These are phyloP conservation scores for Bungarus multicinctus DNA, from an alignment of 2,113 vertebrate genomes.

Conservation along the genomic window DNA sequence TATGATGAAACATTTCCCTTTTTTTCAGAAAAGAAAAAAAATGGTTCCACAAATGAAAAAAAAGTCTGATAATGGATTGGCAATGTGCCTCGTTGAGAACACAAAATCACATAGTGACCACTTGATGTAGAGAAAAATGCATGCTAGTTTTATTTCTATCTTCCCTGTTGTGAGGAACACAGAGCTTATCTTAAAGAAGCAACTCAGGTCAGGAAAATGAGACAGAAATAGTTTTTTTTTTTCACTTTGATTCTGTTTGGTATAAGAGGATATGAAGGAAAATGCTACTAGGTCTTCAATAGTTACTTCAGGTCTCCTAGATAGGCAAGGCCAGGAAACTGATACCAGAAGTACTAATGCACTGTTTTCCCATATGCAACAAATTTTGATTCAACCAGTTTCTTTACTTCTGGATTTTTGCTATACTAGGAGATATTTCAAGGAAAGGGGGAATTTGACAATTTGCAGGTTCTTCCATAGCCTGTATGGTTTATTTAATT, in stretches of 20 bases:
- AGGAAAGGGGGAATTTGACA: background rate
- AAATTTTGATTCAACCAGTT: background rate
- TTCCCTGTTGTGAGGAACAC: background rate
- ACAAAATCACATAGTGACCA: background rate
- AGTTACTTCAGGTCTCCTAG: background rate
- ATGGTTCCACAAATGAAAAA: background rate
- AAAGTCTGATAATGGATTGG: too few relatives aligned
- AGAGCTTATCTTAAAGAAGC: background rate
- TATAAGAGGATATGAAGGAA: background rate
- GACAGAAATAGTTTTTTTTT: background rate
- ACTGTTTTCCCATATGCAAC: background rate
- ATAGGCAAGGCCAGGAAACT: background rate
- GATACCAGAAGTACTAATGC: background rate
- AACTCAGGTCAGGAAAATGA: background rate
- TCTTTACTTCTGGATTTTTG: background rate
- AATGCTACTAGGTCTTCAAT: background rate
- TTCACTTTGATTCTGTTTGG: background rate
- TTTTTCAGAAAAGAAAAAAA: background rate
- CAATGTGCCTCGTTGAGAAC: background rate
- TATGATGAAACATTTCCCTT: background rate
- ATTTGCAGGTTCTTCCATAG: background rate
- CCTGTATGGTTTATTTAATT: background rate
- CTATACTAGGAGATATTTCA: background rate
- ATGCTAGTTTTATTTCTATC: background rate
- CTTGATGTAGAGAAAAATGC: background rate